phyloP scores from a whole-genome alignment of 2,797 vertebrate genomes.

The Pseudocheirus occidentalis region DNA sequence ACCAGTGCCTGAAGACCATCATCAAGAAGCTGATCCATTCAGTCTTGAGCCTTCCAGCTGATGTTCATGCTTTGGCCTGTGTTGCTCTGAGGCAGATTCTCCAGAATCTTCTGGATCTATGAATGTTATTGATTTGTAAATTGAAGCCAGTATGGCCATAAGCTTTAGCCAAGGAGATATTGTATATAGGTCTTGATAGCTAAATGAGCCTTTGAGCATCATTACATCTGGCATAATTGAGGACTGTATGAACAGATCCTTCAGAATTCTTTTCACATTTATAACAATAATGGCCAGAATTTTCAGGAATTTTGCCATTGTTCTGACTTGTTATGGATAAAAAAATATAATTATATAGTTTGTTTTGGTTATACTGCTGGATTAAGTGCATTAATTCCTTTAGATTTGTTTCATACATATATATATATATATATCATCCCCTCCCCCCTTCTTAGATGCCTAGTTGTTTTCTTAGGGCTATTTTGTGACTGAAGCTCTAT shows the following conservation, averaged over 20 bases:
- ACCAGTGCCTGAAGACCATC: slow-evolving; percentile 79
- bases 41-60: slow-evolving; percentile 71
- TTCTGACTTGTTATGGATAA: slow-evolving; percentile 41
- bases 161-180: neutral
- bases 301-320: slow-evolving; percentile 47
- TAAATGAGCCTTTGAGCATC: neutral
- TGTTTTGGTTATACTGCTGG: slow-evolving; percentile 18
- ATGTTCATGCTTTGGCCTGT: slow-evolving; percentile 40
- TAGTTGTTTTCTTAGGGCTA: slow-evolving; percentile 36
- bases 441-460: neutral
- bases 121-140: slow-evolving; percentile 54
- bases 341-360: slow-evolving; percentile 44
- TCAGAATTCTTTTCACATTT: slow-evolving; percentile 26
- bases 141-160: slow-evolving; percentile 21
- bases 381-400: slow-evolving; percentile 50
- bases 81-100: slow-evolving; percentile 78
- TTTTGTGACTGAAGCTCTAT: slow-evolving; percentile 47
- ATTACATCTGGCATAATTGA: neutral
- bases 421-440: no score
- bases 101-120: slow-evolving; percentile 77
- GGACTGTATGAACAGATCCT: neutral
- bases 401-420: slow-evolving; percentile 26
- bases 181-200: neutral
- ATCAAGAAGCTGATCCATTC: no score
- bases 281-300: slow-evolving; percentile 36